Percentiles rank a stretch among this genome's conserved stretches.
These are phyloP conservation scores for Manduca sexta DNA, from an alignment of 1,140 invertebrate species.

Conservation along the genomic window DNA sequence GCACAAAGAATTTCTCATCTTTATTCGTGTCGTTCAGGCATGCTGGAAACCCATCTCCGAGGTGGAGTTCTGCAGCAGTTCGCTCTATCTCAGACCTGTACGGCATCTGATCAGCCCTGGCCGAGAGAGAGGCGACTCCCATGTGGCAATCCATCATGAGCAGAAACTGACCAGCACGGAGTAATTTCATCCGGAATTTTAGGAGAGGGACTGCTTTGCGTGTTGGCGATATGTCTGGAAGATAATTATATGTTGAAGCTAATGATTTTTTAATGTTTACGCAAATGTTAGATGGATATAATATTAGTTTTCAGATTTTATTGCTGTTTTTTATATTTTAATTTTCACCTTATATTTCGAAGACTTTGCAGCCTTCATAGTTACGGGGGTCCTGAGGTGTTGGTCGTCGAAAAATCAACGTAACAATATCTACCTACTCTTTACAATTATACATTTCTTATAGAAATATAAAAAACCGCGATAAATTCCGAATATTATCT, in stretches of 20 bases:
- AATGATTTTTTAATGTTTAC: no score
- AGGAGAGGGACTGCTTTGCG: conserved; percentile 32
- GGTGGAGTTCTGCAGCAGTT: conserved; percentile 12
- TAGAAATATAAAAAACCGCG: no score
- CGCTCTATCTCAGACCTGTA: conserved; percentile 27
- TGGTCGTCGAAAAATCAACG: no score
- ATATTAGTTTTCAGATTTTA: no score
- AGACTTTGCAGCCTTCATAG: no score
- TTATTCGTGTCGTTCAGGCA: conserved; percentile 33
- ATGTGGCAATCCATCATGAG: conserved; percentile 44
- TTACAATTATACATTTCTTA: no score
- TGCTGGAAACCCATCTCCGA: conserved; percentile 36
- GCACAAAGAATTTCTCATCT: conserved; percentile 24
- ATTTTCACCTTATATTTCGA: no score
- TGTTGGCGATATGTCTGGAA: conserved; percentile 35
- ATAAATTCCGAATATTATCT: no score
- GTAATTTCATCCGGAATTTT: conserved; percentile 44
- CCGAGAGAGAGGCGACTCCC: conserved; percentile 29
- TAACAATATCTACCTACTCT: no score
- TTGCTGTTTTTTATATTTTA: no score
- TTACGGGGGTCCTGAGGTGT: no score
- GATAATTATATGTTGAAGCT: background rate
- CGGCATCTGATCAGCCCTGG: conserved; percentile 11
- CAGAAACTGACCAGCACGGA: conserved; percentile 35
- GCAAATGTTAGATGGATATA: no score